Percentiles rank a stretch among this genome's conserved stretches.
These are phyloP conservation scores for Morone chrysops DNA, from an alignment of 2,113 vertebrate species.

Conservation along the genomic window DNA sequence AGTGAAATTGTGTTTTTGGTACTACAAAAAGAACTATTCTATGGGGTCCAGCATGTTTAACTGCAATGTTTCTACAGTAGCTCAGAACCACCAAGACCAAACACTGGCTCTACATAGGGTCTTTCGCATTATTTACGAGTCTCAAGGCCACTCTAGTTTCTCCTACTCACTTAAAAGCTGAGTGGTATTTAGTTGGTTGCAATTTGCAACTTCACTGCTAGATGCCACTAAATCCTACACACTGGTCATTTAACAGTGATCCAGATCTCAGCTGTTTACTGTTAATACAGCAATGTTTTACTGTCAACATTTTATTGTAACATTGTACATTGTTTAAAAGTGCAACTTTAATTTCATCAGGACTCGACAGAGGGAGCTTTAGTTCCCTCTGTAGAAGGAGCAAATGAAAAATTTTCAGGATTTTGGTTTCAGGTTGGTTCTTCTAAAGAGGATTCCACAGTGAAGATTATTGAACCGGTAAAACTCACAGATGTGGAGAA, in stretches of 20 bases:
- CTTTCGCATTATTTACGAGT: too few species aligned
- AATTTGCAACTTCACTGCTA: too few species aligned
- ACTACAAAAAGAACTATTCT: too few species aligned
- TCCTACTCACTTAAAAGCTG: too few species aligned
- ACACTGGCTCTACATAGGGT: too few species aligned
- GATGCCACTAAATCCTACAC: too few species aligned
- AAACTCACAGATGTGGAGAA: slow-evolving; percentile 33
- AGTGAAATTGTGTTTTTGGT: too few species aligned
- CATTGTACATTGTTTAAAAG: not conserved
- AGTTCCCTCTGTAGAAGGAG: slow-evolving; percentile 16
- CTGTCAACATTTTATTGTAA: not conserved
- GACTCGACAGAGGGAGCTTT: not conserved
- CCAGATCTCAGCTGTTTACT: not conserved
- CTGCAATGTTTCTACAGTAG: too few species aligned
- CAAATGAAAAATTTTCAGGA: slow-evolving; percentile 48
- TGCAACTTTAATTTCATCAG: not conserved
- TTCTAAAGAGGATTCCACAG: slow-evolving; percentile 61
- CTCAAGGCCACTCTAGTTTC: too few species aligned
- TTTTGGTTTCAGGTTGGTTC: slow-evolving; percentile 39
- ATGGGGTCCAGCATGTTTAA: too few species aligned
- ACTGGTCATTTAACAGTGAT: not conserved
- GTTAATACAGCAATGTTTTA: not conserved
- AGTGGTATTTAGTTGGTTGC: too few species aligned
- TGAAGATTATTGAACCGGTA: slow-evolving; percentile 61
- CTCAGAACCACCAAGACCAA: too few species aligned